These are phyloP conservation scores for Sapayoa aenigma DNA, from an alignment of 2,113 vertebrate genomes.

Conservation along the genomic window DNA sequence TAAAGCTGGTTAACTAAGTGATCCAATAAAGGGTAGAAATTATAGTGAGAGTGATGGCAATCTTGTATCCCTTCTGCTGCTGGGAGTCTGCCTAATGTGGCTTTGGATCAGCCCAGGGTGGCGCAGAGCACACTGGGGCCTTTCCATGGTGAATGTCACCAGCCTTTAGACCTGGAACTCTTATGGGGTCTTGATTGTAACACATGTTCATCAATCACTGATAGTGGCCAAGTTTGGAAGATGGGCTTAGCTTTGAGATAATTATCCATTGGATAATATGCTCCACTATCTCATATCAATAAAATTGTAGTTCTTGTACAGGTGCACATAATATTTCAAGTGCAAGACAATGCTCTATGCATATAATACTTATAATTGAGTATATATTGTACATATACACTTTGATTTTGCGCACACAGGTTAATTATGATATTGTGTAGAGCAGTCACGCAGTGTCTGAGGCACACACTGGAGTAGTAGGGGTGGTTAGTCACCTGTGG, in stretches of 20 bases:
- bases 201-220: fast-evolving
- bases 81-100: not conserved
- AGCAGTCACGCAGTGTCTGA: not conserved
- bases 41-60: not conserved
- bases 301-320: not conserved
- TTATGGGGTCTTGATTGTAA: not conserved
- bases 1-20: not conserved
- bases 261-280: not conserved
- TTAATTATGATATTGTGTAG: not conserved
- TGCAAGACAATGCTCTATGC: not conserved
- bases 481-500: not conserved
- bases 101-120: not conserved
- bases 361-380: not conserved
- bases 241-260: not conserved
- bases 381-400: too few species aligned
- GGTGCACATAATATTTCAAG: not conserved
- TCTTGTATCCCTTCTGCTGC: not conserved
- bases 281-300: not conserved
- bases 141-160: not conserved
- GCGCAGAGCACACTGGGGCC: fast-evolving
- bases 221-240: not conserved
- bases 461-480: not conserved
- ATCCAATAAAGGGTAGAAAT: not conserved
- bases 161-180: not conserved
- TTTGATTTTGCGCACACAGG: not conserved